Evolutionary conservation across 1,140 invertebrate species (phyloP), one percentile per base, ranked within the genome.

Genomic region (Dinoponera quadriceps): DNA sequence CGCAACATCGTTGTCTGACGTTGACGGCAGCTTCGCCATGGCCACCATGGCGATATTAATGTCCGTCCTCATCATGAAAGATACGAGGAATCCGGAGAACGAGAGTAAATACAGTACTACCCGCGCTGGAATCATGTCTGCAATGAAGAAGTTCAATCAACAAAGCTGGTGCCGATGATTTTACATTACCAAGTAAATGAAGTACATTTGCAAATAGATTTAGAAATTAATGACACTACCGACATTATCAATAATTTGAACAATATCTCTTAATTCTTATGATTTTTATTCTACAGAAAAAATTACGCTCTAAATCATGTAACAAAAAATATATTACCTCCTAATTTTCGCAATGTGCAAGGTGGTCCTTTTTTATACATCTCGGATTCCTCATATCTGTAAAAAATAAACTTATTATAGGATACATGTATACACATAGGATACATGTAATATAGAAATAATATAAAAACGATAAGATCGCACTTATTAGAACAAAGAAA

Each of bases 21-120:
- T 91, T 63, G 62, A 85, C 18, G 91, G 72, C 29, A 91, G 90
- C 82, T 94, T 94, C 2, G 95, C 96, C 96, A 97, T 97, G 0
- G 96, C 96, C 11, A 96, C 96, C 78, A 97, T 95, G 0, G 96
- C 95, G 48, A 97, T 94, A 89, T 97, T 97, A 85, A 97, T 97
- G 91, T 97, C 96, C 80, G 95, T 97, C 55, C 96, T 94, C 96
- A 97, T 97, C 96, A 97, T 97, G 87, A 97, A 97, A 2, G 96
- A 96, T 1, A 97, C 96, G 27, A 97, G 93, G 88, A 97, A 97
- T 25, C 96, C 96, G 29, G 96, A 95, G 93, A 96, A 97, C 59
- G 96, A 97, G 57, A 97, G 92, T 81, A 97, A 94, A 89, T 97
- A 97, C 3, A 97, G 93, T 14, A 97, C 96, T 33, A 96, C 93